Conservation (phyloP, 2,888 invertebrate species). For the Plebejus anna region DNA sequence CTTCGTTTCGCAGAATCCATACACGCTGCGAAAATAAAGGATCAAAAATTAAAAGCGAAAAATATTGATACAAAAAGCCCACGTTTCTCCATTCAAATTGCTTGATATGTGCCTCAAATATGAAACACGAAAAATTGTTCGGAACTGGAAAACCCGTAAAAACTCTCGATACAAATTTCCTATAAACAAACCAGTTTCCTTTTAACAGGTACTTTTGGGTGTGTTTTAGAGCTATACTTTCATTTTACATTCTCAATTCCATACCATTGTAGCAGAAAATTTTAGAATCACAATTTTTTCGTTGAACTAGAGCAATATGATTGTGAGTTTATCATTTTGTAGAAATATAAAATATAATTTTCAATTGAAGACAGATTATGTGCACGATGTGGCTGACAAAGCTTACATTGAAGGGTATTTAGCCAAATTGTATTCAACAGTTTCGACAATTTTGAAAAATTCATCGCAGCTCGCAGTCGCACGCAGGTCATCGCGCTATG, state of each 20-base stretch:
- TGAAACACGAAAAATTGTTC: constrained; percentile 10
- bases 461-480: no score
- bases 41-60: not conserved
- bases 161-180: not conserved
- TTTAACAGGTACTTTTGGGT: not conserved
- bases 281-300: not conserved
- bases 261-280: not conserved
- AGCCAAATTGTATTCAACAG: no score
- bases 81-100: not conserved
- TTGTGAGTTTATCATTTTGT: not conserved
- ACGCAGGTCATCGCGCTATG: no score
- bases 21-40: not conserved
- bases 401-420: no score
- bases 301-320: not conserved
- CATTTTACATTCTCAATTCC: not conserved
- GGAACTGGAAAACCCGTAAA: not conserved
- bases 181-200: constrained; percentile 10
- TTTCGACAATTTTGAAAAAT: no score
- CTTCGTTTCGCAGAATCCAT: not conserved
- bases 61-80: constrained; percentile 1
- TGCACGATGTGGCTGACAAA: no score
- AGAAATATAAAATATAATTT: no score
- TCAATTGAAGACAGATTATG: no score
- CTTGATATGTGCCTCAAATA: constrained; percentile 16
- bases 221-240: not conserved